Conservation (phyloP, 1,140 invertebrate genomes). For the Zaprionus ghesquierei region DNA sequence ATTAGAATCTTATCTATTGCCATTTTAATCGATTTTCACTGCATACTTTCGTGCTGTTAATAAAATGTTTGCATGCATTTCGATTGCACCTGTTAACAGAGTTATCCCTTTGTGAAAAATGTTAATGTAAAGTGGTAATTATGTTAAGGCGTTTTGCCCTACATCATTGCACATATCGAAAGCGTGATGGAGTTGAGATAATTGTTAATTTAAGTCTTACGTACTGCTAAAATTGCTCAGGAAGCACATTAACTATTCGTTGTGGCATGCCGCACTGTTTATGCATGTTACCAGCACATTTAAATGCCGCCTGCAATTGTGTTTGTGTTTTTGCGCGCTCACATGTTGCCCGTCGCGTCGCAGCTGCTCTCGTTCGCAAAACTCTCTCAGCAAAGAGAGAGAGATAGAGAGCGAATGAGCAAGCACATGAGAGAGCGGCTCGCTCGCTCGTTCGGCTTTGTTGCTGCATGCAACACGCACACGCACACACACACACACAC, state of each 20-base stretch:
- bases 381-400: constrained; percentile 4
- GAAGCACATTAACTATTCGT: constrained; percentile 8
- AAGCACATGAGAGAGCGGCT: not conserved
- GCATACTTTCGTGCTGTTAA: constrained; percentile 23
- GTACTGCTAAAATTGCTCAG: not conserved
- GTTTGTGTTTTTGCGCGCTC: constrained; percentile 36
- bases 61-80: not conserved
- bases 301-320: constrained; percentile 41
- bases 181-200: too few species aligned
- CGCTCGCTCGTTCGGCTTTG: constrained; percentile 18
- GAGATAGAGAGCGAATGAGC: not conserved
- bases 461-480: constrained; percentile 41
- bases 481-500: not conserved
- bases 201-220: too few species aligned
- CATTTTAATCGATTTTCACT: not conserved
- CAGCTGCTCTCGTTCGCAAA: constrained; percentile 30
- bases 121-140: not conserved
- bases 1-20: not conserved
- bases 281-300: constrained; percentile 39
- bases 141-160: not conserved
- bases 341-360: constrained; percentile 32
- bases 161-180: too few species aligned
- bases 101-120: not conserved
- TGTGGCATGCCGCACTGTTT: not conserved
- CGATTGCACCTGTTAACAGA: not conserved